Evolutionary conservation across 1,140 invertebrate species (phyloP), one percentile per base, ranked within the genome.

Genomic region (Drosophila sproati): DNA sequence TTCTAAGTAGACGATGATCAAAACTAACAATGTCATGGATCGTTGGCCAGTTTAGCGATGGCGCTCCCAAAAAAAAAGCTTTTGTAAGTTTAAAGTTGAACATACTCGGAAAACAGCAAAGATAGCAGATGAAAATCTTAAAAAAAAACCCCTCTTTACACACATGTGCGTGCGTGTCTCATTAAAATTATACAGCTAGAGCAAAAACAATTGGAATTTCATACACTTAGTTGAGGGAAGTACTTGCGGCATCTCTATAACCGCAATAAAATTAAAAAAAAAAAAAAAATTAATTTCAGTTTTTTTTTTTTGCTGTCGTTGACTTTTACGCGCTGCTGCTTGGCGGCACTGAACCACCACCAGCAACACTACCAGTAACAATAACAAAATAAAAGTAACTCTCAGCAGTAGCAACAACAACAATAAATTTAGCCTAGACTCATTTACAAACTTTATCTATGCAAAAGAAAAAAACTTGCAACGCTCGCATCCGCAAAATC

Each of bases 301-400:
- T 43, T 41, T 41, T 41, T 8, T 77, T 80, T 83, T 83, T 85
- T 77, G 81, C 81, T 85, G 81, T 85, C 81, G 83, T 87, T 87
- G 83, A 88, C 83, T 87, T 87, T 87, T 88, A 88, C 83, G 83
- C 83, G 83, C 83, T 88, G 83, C 72, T 74, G 72, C 50, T 45
- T 59, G 70, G 37, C 70, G 48, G 54, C 70, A 73, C 70, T 88
- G 72, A 79, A 81, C 75, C 63, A 77, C 79, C 71, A 73, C 59
- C 69, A 61, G 20, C 60, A 50, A 66, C 70, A 54, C 48, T 3
- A 61, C 48, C 45, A 70, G n/a, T n/a, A 43, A 48, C 55, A 63
- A 72, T 73, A 54, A 20, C 20, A 20, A 20, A 20, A 20, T 20
- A 20, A 1, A 20, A 20, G 20, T 20, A 20, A 20, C 20, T 20